Conservation (phyloP, 2,113 vertebrate genomes). For the Seriola dumerili region DNA sequence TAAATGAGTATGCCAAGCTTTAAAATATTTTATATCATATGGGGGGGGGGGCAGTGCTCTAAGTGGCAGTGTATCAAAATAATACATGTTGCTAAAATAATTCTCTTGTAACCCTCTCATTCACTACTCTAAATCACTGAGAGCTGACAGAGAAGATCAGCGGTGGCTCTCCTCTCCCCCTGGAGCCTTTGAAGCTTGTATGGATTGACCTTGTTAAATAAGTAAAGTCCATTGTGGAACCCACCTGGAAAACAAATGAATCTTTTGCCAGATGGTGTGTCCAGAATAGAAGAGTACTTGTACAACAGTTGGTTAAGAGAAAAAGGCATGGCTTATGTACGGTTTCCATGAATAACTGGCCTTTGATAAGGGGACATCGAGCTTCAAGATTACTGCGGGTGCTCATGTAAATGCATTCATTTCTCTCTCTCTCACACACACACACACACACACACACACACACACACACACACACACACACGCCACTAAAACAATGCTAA, state of each 20-base stretch:
- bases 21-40: conserved; percentile 23
- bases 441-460: not conserved
- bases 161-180: conserved; percentile 7
- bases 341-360: conserved; percentile 22
- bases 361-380: conserved; percentile 20
- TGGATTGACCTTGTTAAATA: conserved; percentile 81
- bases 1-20: conserved; percentile 27
- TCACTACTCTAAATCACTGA: conserved; percentile 42
- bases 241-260: conserved; percentile 77
- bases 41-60: conserved; percentile 26
- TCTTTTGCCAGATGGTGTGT: conserved; percentile 51
- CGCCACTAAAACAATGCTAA: not conserved
- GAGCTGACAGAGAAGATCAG: conserved; percentile 41
- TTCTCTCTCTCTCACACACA: conserved; percentile 1
- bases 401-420: conserved; percentile 31
- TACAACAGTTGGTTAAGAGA: conserved; percentile 10
- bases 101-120: conserved; percentile 15
- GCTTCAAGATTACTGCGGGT: conserved; percentile 40
- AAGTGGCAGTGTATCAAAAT: conserved; percentile 34
- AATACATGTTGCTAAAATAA: conserved; percentile 61
- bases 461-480: not conserved
- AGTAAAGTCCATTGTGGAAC: conserved; percentile 67
- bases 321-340: conserved; percentile 41
- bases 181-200: conserved; percentile 69
- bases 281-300: conserved; percentile 55